These are phyloP conservation scores for Tenthredo livida DNA, from an alignment of 2,888 invertebrate species.

Conservation along the genomic window DNA sequence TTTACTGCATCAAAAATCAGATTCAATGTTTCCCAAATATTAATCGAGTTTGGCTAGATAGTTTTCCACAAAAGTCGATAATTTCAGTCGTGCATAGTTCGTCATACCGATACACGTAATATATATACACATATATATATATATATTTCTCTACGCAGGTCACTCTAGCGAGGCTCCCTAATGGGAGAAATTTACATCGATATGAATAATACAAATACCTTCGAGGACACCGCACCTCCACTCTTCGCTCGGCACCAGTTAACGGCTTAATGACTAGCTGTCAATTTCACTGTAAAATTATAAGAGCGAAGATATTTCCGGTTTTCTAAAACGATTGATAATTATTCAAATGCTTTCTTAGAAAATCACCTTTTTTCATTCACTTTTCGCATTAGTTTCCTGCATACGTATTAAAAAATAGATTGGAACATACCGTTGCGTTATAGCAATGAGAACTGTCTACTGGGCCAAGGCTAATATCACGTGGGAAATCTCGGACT, in stretches of 20 bases:
- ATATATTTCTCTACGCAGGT: not conserved
- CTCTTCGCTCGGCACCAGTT: slow-evolving; percentile 26
- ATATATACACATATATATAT: too few relatives aligned
- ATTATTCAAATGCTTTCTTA: not conserved
- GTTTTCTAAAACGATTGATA: not conserved
- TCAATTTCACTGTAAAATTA: slow-evolving; percentile 15
- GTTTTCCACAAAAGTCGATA: slow-evolving; percentile 4
- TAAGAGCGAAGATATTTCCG: not conserved
- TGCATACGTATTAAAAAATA: not conserved
- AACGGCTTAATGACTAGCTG: slow-evolving; percentile 28
- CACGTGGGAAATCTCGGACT: slow-evolving; percentile 20
- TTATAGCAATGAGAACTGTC: not conserved
- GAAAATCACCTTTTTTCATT: not conserved
- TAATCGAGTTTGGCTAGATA: slow-evolving; percentile 13
- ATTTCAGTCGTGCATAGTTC: not conserved
- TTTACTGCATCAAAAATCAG: not conserved
- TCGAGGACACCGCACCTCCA: not conserved
- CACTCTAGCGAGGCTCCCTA: slow-evolving; percentile 1
- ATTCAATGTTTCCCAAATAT: not conserved
- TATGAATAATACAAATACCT: slow-evolving; percentile 53
- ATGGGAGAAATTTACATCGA: slow-evolving; percentile 51
- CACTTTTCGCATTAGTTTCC: not conserved
- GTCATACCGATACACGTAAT: not conserved
- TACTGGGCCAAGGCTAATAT: not conserved
- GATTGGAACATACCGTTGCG: not conserved